Percentiles rank a stretch among this genome's conserved stretches.
Evolutionary conservation across 1,140 invertebrate species (phyloP).

Genomic region (Pomacea maculata): DNA sequence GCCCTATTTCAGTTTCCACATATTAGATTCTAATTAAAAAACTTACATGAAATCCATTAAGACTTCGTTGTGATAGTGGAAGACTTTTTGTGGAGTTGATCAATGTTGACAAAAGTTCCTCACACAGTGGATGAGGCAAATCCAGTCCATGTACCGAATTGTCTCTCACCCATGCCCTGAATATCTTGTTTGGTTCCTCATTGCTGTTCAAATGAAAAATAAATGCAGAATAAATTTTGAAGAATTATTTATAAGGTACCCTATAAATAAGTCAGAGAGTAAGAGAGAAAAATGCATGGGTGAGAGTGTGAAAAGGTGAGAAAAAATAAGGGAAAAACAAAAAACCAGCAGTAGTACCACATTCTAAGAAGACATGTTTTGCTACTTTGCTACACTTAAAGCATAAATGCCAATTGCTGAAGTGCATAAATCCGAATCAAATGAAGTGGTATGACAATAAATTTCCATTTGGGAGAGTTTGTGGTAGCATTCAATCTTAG

Average conservation of each 20-base stretch:
- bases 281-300: not conserved
- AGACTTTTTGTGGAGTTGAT: conserved; percentile 36
- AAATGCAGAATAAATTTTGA: not conserved
- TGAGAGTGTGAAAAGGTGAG: not conserved
- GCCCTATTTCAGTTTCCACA: too few species aligned
- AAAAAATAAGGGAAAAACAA: not conserved
- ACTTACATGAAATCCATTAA: conserved; percentile 53
- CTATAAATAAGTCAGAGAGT: not conserved
- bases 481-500: too few species aligned
- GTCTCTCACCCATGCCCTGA: conserved; percentile 39
- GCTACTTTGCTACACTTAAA: too few species aligned
- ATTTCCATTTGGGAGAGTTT: too few species aligned
- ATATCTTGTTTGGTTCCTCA: conserved; percentile 25
- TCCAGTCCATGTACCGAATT: conserved; percentile 44
- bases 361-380: too few species aligned
- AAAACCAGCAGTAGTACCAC: not conserved
- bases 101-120: conserved; percentile 38
- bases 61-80: conserved; percentile 34
- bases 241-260: not conserved
- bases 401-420: too few species aligned
- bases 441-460: too few species aligned
- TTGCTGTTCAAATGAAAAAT: not conserved
- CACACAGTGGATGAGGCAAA: conserved; percentile 38
- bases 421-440: too few species aligned
- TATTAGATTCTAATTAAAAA: not conserved